Conservation (phyloP, 1,140 invertebrate genomes). For the Drosophila sechellia region DNA sequence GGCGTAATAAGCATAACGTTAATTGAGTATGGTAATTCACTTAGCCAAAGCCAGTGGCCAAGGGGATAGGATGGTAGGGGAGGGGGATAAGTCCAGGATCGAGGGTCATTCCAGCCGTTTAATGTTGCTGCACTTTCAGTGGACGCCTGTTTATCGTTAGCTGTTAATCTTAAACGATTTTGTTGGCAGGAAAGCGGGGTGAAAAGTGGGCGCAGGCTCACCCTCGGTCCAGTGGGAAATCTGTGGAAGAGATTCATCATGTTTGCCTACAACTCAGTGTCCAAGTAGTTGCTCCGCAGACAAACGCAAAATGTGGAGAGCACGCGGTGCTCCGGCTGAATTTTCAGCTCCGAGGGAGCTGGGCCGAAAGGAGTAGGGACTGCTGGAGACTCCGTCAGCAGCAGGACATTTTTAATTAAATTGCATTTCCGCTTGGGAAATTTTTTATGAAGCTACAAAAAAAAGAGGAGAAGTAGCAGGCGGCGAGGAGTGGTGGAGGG, state of each 20-base stretch:
- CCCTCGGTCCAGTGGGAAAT: conserved; percentile 70
- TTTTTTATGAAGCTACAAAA: conserved; percentile 81
- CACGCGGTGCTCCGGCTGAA: conserved; percentile 26
- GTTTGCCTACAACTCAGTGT: conserved; percentile 74
- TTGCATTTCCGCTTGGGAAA: conserved; percentile 82
- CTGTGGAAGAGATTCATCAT: conserved; percentile 79
- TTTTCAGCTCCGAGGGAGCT: conserved; percentile 6
- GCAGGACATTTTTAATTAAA: conserved; percentile 83
- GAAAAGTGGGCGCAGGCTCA: background rate
- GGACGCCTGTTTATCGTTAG: conserved; percentile 66
- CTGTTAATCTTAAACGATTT: conserved; percentile 82
- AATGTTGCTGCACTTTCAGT: conserved; percentile 62
- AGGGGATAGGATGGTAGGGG: background rate
- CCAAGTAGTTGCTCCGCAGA: conserved; percentile 43
- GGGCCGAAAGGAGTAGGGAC: background rate
- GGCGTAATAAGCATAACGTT: conserved; percentile 66
- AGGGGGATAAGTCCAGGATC: background rate
- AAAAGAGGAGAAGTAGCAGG: conserved; percentile 40
- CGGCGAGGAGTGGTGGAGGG: background rate
- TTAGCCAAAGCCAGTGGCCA: conserved; percentile 36
- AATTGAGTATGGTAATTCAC: conserved; percentile 80
- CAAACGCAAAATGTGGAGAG: conserved; percentile 12
- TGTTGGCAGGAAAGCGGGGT: conserved; percentile 20
- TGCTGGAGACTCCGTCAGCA: conserved; percentile 44
- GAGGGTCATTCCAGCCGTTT: conserved; percentile 22